These are phyloP conservation scores for Acleris sparsana DNA, from an alignment of 2,888 invertebrate species.

Conservation along the genomic window DNA sequence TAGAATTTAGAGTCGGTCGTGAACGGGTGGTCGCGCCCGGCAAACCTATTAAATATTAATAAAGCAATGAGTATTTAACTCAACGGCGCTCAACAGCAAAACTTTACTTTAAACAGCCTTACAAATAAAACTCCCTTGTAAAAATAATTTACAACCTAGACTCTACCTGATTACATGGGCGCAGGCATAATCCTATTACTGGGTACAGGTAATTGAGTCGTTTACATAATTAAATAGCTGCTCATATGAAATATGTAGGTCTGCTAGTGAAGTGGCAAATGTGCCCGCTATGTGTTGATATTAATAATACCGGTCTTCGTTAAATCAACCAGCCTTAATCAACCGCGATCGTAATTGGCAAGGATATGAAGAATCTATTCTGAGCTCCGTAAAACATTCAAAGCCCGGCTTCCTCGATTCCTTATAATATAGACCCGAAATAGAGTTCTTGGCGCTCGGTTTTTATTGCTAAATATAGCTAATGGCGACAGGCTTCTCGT, in stretches of 20 bases:
- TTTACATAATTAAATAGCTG: slow-evolving; percentile 37
- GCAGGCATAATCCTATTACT: slow-evolving; percentile 35
- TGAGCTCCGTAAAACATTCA: background rate
- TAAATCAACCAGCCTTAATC: slow-evolving; percentile 2
- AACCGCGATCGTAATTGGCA: slow-evolving; percentile 3
- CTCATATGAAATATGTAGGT: slow-evolving; percentile 36
- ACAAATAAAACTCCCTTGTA: slow-evolving; percentile 21
- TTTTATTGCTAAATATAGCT: no score
- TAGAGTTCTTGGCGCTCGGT: no score
- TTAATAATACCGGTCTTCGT: slow-evolving; percentile 12
- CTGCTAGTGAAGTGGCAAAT: slow-evolving; percentile 22
- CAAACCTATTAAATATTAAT: slow-evolving; percentile 16
- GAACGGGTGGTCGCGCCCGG: slow-evolving; percentile 28
- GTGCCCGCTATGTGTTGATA: slow-evolving; percentile 18
- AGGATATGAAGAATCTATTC: background rate
- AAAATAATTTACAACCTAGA: slow-evolving; percentile 35
- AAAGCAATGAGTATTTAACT: slow-evolving; percentile 30
- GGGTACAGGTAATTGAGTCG: slow-evolving; percentile 35
- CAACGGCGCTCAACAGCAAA: background rate
- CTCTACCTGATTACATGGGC: slow-evolving; percentile 34
- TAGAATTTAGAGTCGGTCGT: slow-evolving; percentile 7
- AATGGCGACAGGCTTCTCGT: no score
- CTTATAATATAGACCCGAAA: no score
- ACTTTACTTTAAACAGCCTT: background rate
- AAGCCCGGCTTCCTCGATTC: no score